These are phyloP conservation scores for Drosophila subsilvestris DNA, from an alignment of 2,888 invertebrate genomes.

Conservation along the genomic window DNA sequence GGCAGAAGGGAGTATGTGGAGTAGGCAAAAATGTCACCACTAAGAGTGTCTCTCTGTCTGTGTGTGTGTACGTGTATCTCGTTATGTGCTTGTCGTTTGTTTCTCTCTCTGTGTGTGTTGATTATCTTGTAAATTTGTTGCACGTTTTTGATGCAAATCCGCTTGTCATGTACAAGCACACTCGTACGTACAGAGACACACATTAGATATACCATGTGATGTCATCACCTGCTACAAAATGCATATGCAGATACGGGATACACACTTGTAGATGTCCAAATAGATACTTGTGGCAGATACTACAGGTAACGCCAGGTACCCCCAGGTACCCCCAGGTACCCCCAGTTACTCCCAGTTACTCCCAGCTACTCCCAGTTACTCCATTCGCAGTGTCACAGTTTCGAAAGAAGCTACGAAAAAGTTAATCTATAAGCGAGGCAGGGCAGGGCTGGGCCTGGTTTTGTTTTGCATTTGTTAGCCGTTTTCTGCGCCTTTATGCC, in stretches of 20 bases:
- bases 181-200: constrained; percentile 9
- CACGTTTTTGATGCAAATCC: constrained; percentile 58
- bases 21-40: neutral
- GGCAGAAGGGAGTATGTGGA: neutral
- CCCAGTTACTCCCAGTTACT: neutral
- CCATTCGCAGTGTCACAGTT: constrained; percentile 29
- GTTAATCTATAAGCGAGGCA: constrained; percentile 32
- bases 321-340: too few relatives aligned
- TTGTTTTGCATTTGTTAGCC: neutral
- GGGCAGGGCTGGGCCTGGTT: neutral
- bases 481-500: neutral
- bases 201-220: constrained; percentile 52
- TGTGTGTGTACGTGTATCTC: constrained; percentile 34
- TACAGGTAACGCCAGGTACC: neutral
- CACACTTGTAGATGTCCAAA: neutral
- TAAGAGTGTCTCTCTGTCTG: neutral
- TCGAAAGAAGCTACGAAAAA: neutral
- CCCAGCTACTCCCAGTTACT: neutral
- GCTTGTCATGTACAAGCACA: constrained; percentile 47
- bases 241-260: constrained; percentile 3
- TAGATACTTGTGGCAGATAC: constrained; percentile 10
- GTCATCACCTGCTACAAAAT: constrained; percentile 48
- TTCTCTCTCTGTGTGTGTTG: constrained; percentile 33
- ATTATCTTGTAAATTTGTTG: constrained; percentile 57
- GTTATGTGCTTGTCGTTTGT: constrained; percentile 25